Evolutionary conservation across 1,140 invertebrate genomes (phyloP).

Genomic region (Wiebesia pumilae): DNA sequence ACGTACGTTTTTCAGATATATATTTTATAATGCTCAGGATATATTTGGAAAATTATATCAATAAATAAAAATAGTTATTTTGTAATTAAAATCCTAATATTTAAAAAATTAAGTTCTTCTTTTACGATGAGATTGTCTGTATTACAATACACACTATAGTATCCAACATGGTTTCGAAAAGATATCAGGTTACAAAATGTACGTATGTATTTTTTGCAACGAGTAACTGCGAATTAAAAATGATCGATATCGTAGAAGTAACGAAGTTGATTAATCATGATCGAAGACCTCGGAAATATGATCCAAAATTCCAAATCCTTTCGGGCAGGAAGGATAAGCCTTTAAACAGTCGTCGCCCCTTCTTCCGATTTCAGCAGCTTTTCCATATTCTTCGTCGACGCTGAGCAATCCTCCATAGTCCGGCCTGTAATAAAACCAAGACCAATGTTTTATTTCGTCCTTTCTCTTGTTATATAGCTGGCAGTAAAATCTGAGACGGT

Average conservation of each 20-base stretch:
- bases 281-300: conserved; percentile 58
- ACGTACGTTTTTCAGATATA: too few relatives aligned
- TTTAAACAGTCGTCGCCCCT: conserved; percentile 63
- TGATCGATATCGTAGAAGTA: not conserved
- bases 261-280: conserved; percentile 35
- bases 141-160: too few relatives aligned
- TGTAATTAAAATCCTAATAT: too few relatives aligned
- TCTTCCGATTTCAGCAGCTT: conserved; percentile 65
- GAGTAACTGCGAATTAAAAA: not conserved
- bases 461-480: conserved; percentile 1
- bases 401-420: conserved; percentile 58
- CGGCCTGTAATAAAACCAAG: conserved; percentile 62
- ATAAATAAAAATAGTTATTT: too few relatives aligned
- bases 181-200: not conserved
- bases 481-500: conserved; percentile 5
- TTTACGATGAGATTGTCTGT: too few relatives aligned
- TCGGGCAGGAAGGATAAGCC: conserved; percentile 65
- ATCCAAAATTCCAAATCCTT: conserved; percentile 70
- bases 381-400: conserved; percentile 64
- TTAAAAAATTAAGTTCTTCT: too few relatives aligned
- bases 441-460: conserved; percentile 25
- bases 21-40: too few relatives aligned
- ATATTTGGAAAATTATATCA: too few relatives aligned
- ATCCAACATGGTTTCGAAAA: too few relatives aligned
- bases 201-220: not conserved